Evolutionary conservation across 2,113 vertebrate species (phyloP), one percentile per base, ranked within the genome.

Genomic region (Delphinus delphis): DNA sequence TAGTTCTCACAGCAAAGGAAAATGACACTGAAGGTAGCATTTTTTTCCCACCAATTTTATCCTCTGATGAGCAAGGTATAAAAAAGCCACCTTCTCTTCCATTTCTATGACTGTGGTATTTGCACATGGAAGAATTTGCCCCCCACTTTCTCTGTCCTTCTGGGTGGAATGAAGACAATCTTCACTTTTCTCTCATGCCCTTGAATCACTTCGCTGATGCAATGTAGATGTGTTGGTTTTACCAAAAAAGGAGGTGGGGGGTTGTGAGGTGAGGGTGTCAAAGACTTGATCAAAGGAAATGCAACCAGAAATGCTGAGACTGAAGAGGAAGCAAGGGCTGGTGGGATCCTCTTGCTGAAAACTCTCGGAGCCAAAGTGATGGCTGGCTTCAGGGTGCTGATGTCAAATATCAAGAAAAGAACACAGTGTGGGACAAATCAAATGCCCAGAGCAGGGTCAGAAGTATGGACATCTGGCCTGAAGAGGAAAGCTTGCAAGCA

Each of bases 1-100:
- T 80, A 41, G 50, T 97, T 90, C 85, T 95, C 81, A 88, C 15
- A 85, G 81, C 88, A 79, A 8, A 88, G 70, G 38, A 58, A 86
- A 80, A 60, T 25, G 36, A 88, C 60, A 33, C 28, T 38, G 15
- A 74, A 89, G 79, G 81, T 53, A 94, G 17, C n/a, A n/a, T 84
- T 70, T 89, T 89, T 47, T 62, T 53, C 44, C 23, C 23, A 20
- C 6, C 15, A 14, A 70, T 53, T 76, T 83, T 36, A 11, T 81
- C 20, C 28, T 81, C 65, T 14, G 23, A 60, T 53, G 70, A 94
- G 62, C 68, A n/a, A 23, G 58, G 31, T 18, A 20, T 60, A 12
- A 68, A 53, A 93, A 18, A 20, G 36, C 53, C 71, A 74, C 33
- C 11, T 85, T 33, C 73, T 65, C 83, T 18, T 87, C 67, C 5